Evolutionary conservation across 2,113 vertebrate species (phyloP).

Genomic region (Hyla sarda): DNA sequence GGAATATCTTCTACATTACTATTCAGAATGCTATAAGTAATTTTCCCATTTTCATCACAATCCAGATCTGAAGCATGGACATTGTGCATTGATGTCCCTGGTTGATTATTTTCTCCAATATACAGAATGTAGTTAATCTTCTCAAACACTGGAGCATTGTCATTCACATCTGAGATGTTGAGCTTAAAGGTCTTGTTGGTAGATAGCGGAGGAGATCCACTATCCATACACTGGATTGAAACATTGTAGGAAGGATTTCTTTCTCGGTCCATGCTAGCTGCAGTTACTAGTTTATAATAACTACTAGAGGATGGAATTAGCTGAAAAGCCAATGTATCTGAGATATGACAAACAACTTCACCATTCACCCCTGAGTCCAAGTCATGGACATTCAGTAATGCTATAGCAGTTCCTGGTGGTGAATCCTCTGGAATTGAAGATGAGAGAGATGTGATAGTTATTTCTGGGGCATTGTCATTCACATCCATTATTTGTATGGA

Average conservation of each 20-base stretch:
- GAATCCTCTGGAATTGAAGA: slow-evolving; percentile 62
- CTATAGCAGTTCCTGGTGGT: slow-evolving; percentile 60
- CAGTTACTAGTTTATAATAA: slow-evolving; percentile 18
- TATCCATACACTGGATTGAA: slow-evolving; percentile 36
- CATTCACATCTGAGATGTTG: slow-evolving; percentile 64
- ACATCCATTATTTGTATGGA: slow-evolving; percentile 70
- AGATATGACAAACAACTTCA: slow-evolving; percentile 62
- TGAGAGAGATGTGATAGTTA: slow-evolving; percentile 66
- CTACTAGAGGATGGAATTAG: slow-evolving; percentile 47
- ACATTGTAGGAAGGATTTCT: slow-evolving; percentile 21
- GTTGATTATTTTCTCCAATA: too few species aligned
- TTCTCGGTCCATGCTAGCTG: slow-evolving; percentile 44
- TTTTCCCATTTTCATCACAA: slow-evolving; percentile 68
- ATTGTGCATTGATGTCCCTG: background rate
- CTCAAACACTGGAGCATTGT: background rate
- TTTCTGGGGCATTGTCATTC: slow-evolving; percentile 73
- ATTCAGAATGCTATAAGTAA: slow-evolving; percentile 67
- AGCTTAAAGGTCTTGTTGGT: slow-evolving; percentile 59
- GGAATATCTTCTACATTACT: slow-evolving; percentile 36
- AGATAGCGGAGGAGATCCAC: slow-evolving; percentile 36
- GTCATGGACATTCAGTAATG: slow-evolving; percentile 65
- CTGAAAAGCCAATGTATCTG: slow-evolving; percentile 62
- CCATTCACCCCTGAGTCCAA: slow-evolving; percentile 65
- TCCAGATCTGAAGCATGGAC: slow-evolving; percentile 65
- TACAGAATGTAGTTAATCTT: background rate